A percentile compares a stretch with the other conserved stretches of the same genome.
Conservation (phyloP, 2,113 vertebrate species). For the Ondatra zibethicus region DNA sequence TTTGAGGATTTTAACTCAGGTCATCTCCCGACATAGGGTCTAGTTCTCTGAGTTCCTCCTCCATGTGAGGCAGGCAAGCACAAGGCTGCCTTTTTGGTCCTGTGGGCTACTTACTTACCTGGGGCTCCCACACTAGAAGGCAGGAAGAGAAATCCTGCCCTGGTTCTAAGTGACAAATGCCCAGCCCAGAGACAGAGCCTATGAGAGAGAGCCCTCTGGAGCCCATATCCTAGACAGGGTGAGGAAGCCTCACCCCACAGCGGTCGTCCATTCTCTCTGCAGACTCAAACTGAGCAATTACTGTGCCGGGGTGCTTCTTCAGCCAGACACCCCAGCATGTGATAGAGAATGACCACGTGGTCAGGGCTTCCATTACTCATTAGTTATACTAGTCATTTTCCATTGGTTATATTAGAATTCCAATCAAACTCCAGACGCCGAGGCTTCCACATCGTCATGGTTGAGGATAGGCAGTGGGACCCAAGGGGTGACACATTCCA, state of each 20-base stretch:
- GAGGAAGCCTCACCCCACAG: neutral
- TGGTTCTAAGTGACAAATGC: constrained; percentile 12
- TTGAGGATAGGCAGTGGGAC: rapidly evolving
- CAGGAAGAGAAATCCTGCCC: constrained; percentile 42
- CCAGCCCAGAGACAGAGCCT: neutral
- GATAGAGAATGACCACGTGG: neutral
- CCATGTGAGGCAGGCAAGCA: neutral
- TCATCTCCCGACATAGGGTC: neutral
- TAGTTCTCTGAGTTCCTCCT: neutral
- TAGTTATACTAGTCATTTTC: neutral
- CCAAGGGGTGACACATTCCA: rapidly evolving
- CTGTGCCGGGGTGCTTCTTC: too few relatives aligned
- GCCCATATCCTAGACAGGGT: neutral
- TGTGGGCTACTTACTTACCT: neutral
- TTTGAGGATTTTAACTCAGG: neutral
- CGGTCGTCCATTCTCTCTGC: neutral
- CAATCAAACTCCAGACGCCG: neutral
- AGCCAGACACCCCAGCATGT: rapidly evolving
- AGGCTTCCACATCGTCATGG: neutral
- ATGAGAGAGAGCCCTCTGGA: neutral
- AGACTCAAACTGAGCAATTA: neutral
- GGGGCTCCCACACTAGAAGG: neutral
- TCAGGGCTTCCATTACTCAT: neutral
- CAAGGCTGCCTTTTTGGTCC: neutral
- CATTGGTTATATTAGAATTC: neutral